phyloP scores from a whole-genome alignment of 2,797 vertebrate genomes.

The Cryptoblepharus egeriae region DNA sequence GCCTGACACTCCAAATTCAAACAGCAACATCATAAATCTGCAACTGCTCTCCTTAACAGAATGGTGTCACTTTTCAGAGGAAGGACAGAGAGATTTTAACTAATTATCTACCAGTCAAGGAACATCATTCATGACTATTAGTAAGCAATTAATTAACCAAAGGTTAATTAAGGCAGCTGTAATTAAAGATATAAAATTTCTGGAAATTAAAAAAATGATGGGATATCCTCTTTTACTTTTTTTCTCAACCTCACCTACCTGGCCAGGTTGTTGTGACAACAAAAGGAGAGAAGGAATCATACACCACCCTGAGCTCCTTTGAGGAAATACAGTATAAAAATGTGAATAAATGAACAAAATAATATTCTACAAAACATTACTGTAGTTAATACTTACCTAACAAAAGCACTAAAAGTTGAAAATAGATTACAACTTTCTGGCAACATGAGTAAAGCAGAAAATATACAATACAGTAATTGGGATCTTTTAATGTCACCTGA shows the following conservation, averaged over 20 bases:
- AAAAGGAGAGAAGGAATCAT: too few species aligned
- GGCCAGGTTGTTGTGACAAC: too few species aligned
- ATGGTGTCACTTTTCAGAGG: not conserved
- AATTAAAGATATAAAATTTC: not conserved
- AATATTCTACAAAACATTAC: not conserved
- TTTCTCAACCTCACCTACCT: too few species aligned
- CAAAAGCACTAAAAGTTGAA: too few species aligned
- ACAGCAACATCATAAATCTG: not conserved
- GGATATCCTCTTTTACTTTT: too few species aligned
- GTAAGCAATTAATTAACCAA: not conserved
- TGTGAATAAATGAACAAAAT: not conserved
- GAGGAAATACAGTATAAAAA: not conserved
- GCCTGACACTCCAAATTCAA: not conserved
- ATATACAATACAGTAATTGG: not conserved
- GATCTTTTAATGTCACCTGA: constrained; percentile 46
- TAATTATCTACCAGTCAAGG: not conserved
- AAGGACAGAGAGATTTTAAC: not conserved
- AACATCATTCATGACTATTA: not conserved
- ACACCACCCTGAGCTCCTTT: too few species aligned
- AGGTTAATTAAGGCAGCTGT: not conserved
- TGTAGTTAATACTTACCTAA: too few species aligned
- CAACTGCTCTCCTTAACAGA: not conserved
- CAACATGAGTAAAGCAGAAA: constrained; percentile 14
- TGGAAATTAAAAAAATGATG: not conserved
- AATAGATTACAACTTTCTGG: not conserved